Base-by-base conservation (phyloP, 64 coral and sea anemone genomes). In the Catalaphyllia jardinei region DNA sequence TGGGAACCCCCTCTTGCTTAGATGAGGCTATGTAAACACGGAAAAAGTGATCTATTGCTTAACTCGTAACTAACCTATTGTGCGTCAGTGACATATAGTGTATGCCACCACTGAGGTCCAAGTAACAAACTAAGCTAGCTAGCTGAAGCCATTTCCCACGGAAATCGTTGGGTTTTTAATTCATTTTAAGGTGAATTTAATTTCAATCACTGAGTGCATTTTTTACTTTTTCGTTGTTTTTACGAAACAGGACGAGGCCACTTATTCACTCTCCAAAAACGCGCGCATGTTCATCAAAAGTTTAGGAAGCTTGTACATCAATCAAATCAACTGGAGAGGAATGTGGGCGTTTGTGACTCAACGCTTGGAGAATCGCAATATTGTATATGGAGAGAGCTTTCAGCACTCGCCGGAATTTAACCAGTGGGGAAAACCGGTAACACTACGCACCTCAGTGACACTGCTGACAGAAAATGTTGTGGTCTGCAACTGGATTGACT, bases 331-430 rank as follows among this genome's bases (percentile, higher is more conserved):
- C 24, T 97, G 91, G 95, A 79, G 95, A 46, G 88, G 90, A 29
- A 93, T 84, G 76, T 97, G 95, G 95, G 92, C 89, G 15, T 93
- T 97, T 72, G 92, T 97, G 17, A 80, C 85, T n/a, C 95, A 93
- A 30, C 93, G 93, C 78, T 46, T 64, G 20, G 28, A 62, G 14
- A 28, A 13, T 55, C 88, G 77, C n/a, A 60, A 80, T 24, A 24
- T 88, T n/a, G 92, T 93, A 8, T 85, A 83, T 38, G 91, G 87
- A 51, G 95, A 97, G 75, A 87, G 87, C 74, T 89, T 92, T 72
- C 91, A 96, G 78, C 57, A 89, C 61, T 65, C 74, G 61, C 62
- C n/a, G 28, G 71, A 52, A 72, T 20, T 29, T 17, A 74, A 80
- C 33, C 18, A 67, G 49, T 88, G 92, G 92, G 64, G 50, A 24